Conservation (phyloP, 2,888 invertebrate genomes). For the Nebria brevicollis region DNA sequence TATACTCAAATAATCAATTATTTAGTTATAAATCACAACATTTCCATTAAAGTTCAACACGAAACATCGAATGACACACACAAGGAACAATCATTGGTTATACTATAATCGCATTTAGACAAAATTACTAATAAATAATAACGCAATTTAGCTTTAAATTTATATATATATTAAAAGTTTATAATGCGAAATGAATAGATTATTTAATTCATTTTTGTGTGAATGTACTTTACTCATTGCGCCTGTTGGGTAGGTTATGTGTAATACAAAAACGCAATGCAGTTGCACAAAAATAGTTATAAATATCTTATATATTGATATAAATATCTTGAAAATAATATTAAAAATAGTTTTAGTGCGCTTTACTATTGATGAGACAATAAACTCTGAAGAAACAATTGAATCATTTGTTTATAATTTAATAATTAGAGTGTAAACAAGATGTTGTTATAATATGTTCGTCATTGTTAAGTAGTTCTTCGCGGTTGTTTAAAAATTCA, state of each 20-base stretch:
- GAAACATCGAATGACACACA: neutral
- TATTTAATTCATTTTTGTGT: neutral
- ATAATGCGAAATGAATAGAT: too few species aligned
- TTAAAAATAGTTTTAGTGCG: neutral
- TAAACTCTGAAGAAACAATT: neutral
- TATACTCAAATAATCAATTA: slow-evolving; percentile 3
- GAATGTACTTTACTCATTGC: neutral
- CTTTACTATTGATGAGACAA: neutral
- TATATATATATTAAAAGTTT: too few species aligned
- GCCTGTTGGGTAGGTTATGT: neutral
- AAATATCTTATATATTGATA: neutral
- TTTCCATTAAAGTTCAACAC: neutral
- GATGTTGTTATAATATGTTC: neutral
- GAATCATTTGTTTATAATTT: neutral
- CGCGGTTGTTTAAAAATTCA: neutral
- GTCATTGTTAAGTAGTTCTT: neutral
- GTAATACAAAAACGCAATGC: neutral
- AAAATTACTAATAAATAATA: too few species aligned
- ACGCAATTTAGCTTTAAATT: too few species aligned
- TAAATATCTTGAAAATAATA: neutral
- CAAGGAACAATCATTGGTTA: neutral
- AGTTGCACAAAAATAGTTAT: neutral
- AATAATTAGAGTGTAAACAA: neutral
- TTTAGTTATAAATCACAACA: neutral
- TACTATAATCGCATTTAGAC: too few species aligned